A percentile compares a stretch with the other conserved stretches of the same genome.
These are phyloP conservation scores for Pomatostomus ruficeps DNA, from an alignment of 2,113 vertebrate species.

Conservation along the genomic window DNA sequence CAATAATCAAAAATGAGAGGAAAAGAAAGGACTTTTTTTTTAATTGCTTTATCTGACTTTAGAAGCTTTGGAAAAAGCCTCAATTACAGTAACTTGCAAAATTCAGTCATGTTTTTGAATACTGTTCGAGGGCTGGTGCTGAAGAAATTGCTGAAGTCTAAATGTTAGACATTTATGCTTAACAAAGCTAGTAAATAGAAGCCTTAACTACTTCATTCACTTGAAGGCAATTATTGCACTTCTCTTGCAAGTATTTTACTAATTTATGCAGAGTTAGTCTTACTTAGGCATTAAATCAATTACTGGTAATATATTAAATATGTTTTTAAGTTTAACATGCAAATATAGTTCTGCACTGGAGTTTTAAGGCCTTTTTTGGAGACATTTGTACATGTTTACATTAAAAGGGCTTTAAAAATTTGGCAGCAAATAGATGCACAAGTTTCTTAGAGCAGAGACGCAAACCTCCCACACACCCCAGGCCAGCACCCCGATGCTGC, in stretches of 20 bases:
- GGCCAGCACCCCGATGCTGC: neutral
- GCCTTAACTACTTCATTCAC: neutral
- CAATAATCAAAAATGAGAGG: neutral
- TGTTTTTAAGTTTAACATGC: neutral
- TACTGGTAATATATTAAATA: neutral
- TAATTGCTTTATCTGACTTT: neutral
- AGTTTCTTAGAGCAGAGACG: neutral
- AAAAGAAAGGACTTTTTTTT: neutral
- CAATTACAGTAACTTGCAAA: conserved; percentile 66
- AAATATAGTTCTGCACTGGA: neutral
- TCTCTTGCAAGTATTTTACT: neutral
- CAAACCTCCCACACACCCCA: neutral
- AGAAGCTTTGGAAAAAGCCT: neutral
- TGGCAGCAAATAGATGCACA: neutral
- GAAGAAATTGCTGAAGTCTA: neutral
- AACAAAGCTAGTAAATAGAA: neutral
- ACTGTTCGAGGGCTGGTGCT: neutral
- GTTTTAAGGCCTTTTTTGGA: conserved; percentile 18
- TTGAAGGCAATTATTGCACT: neutral
- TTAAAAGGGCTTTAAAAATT: neutral
- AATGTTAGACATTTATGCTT: neutral
- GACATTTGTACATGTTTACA: neutral
- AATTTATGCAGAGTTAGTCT: conserved; percentile 39
- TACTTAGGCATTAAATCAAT: conserved; percentile 27
- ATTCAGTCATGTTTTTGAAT: conserved; percentile 48